Conservation (phyloP, 2,888 invertebrate species). For the Scaptomyza reducta region DNA sequence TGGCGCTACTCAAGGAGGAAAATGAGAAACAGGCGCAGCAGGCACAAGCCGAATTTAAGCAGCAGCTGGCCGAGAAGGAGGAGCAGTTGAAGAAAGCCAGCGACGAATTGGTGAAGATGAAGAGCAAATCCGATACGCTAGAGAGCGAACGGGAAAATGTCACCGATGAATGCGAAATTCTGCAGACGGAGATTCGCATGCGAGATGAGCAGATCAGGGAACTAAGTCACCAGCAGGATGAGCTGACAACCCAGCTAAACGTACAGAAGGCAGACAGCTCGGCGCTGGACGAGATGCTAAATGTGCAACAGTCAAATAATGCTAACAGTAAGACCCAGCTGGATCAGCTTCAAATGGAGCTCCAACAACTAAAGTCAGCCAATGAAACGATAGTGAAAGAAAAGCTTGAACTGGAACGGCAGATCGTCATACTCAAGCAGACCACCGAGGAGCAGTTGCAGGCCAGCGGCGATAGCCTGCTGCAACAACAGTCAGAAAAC, state of each 20-base stretch:
- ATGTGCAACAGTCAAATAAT: slow-evolving; percentile 55
- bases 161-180: slow-evolving; percentile 69
- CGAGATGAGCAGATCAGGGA: slow-evolving; percentile 69
- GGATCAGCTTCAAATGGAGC: slow-evolving; percentile 63
- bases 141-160: slow-evolving; percentile 67
- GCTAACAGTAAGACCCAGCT: slow-evolving; percentile 46
- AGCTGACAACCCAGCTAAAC: slow-evolving; percentile 68
- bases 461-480: slow-evolving; percentile 19
- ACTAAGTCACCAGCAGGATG: slow-evolving; percentile 63
- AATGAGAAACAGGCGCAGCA: slow-evolving; percentile 69
- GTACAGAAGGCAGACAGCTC: slow-evolving; percentile 76
- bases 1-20: slow-evolving; percentile 73
- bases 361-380: slow-evolving; percentile 58
- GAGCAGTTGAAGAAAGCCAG: slow-evolving; percentile 60
- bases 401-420: slow-evolving; percentile 20
- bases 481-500: slow-evolving; percentile 9
- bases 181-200: slow-evolving; percentile 73
- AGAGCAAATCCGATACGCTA: slow-evolving; percentile 52
- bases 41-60: slow-evolving; percentile 40
- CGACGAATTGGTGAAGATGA: slow-evolving; percentile 54
- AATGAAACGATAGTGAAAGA: slow-evolving; percentile 47
- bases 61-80: slow-evolving; percentile 62
- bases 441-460: slow-evolving; percentile 20
- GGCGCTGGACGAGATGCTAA: slow-evolving; percentile 76
- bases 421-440: slow-evolving; percentile 9